Base-by-base conservation (phyloP, 2,888 invertebrate species). In the Drosophila leonis region DNA sequence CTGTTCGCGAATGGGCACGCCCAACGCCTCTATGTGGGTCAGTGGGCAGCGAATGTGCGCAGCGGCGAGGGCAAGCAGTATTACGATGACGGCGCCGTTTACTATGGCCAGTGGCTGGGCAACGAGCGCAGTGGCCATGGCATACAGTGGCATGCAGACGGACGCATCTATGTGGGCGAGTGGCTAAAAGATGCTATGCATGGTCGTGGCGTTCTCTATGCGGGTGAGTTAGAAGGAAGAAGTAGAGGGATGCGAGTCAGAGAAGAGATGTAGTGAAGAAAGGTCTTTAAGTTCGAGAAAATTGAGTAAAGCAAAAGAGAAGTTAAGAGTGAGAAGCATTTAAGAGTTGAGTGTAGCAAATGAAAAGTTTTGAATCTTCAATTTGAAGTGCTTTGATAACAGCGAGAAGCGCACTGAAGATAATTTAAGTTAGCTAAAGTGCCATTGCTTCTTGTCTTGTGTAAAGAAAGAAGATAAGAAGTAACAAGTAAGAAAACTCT, bases 61-160 rank as follows among this genome's bases (percentile, higher is more conserved):
- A 75, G 81, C 44, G 93, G 93, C 18, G 93, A 93, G 66, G 93
- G 93, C 12, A 92, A 93, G 57, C 91, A 92, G 65, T 92, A 89
- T 66, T 92, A 87, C 44, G 65, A 67, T 0, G 77, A 92, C 67
- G 92, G 92, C 9, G 29, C 67, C 5, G 82, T 90, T 3, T 93
- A 92, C 63, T 92, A 83, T 51, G 92, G 92, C 4, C 88, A 85
- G 68, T 93, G 93, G 93, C 72, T 74, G 37, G 60, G 62, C 18
- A 89, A 92, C 64, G 70, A 90, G 48, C 87, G 91, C 0, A 80
- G 87, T 41, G 93, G 93, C 0, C 76, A 82, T 12, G 93, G 93
- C 37, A 91, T 92, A n/a, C 83, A 88, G 68, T 93, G 93, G 93
- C 88, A 82, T 67, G 78, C 85, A 1, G 89, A 92, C 79, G 91